Conservation (phyloP, 1,140 invertebrate species). For the Galendromus occidentalis region DNA sequence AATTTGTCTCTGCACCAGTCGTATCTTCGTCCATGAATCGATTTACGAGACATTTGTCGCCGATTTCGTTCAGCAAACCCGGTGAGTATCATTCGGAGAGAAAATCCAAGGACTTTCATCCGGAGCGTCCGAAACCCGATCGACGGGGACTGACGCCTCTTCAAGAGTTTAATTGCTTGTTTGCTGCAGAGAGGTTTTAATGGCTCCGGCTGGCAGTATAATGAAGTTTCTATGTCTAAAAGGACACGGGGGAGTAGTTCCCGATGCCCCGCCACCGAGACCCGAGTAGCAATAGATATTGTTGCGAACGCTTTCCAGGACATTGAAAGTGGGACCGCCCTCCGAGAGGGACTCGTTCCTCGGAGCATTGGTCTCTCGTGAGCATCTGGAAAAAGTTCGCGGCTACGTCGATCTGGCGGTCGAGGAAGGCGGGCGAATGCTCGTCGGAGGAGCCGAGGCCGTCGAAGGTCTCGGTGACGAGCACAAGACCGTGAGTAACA, state of each 20-base stretch:
- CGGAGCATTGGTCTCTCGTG: constrained; percentile 27
- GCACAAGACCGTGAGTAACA: constrained; percentile 24
- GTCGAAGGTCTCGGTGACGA: constrained; percentile 22
- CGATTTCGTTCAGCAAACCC: constrained; percentile 30
- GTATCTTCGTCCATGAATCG: constrained; percentile 34
- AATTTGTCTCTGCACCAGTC: constrained; percentile 38
- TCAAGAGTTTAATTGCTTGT: constrained; percentile 14
- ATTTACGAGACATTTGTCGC: constrained; percentile 33
- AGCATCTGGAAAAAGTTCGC: constrained; percentile 27
- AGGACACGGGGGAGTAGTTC: constrained; percentile 25
- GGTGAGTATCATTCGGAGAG: constrained; percentile 26
- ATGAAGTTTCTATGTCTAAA: constrained; percentile 21
- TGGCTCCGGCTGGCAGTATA: constrained; percentile 11
- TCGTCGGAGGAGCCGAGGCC: constrained; percentile 21
- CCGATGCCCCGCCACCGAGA: constrained; percentile 33
- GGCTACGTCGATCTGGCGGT: constrained; percentile 27
- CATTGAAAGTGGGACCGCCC: constrained; percentile 27
- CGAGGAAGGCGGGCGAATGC: constrained; percentile 24
- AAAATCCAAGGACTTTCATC: too few relatives aligned
- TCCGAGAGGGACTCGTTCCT: constrained; percentile 22
- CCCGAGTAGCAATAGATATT: constrained; percentile 21
- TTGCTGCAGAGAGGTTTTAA: too few relatives aligned
- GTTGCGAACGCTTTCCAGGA: constrained; percentile 19
- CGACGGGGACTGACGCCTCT: too few relatives aligned
- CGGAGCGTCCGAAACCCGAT: too few relatives aligned